Percentiles rank a stretch among this genome's conserved stretches.
Evolutionary conservation across 2,113 vertebrate species (phyloP).

Genomic region (Cricetomys ansorgei): DNA sequence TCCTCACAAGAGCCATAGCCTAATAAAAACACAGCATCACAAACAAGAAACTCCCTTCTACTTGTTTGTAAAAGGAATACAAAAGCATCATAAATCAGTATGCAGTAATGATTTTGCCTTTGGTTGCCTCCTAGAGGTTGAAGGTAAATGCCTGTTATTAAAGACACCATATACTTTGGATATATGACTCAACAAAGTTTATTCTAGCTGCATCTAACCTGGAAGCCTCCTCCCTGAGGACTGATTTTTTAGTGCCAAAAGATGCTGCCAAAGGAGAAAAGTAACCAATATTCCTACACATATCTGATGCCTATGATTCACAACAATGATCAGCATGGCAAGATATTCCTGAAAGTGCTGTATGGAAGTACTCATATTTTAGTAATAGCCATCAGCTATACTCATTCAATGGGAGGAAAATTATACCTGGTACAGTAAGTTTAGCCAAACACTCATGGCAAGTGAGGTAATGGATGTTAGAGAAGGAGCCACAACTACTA

Average conservation of each 20-base stretch:
- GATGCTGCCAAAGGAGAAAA: background rate
- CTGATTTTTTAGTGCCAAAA: background rate
- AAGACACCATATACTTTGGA: background rate
- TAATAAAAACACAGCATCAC: background rate
- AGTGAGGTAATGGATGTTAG: background rate
- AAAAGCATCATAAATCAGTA: background rate
- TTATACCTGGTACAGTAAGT: too few relatives aligned
- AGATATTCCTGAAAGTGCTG: background rate
- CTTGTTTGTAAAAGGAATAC: background rate
- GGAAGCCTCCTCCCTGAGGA: background rate
- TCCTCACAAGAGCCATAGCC: background rate
- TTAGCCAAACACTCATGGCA: background rate
- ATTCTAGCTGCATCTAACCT: background rate
- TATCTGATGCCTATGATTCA: background rate
- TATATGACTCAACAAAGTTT: background rate
- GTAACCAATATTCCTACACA: background rate
- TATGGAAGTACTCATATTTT: background rate
- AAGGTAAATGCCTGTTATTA: background rate
- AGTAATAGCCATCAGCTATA: background rate
- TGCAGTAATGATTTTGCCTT: background rate
- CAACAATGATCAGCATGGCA: too few relatives aligned
- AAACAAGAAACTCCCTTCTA: background rate
- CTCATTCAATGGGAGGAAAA: background rate
- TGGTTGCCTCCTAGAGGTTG: background rate
- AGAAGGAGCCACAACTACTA: background rate